Percentiles rank a stretch among this genome's conserved stretches.
phyloP scores from a whole-genome alignment of 2,113 vertebrate species.

The Alectura lathami region DNA sequence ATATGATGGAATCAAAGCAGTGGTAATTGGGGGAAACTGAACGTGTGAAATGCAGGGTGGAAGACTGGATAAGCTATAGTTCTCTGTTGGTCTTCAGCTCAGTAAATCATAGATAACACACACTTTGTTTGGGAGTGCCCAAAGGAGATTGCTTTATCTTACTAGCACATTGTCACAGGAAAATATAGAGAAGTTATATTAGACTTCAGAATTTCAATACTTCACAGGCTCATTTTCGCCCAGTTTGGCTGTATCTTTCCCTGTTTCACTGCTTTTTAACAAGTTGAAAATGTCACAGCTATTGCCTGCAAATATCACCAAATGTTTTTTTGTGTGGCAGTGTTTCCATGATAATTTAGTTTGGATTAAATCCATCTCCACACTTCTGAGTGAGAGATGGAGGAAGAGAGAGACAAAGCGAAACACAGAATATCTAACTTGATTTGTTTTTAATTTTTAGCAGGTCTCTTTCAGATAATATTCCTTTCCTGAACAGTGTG shows the following conservation, averaged over 20 bases:
- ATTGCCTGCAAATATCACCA: slow-evolving; percentile 58
- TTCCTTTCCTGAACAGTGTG: not conserved
- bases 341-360: slow-evolving; percentile 30
- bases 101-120: not conserved
- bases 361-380: not conserved
- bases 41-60: not conserved
- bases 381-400: not conserved
- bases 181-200: not conserved
- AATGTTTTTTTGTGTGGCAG: not conserved
- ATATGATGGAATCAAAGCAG: not conserved
- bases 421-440: not conserved
- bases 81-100: not conserved
- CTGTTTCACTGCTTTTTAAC: slow-evolving; percentile 55
- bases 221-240: slow-evolving; percentile 25
- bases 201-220: slow-evolving; percentile 1
- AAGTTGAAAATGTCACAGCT: slow-evolving; percentile 59
- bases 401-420: not conserved
- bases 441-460: not conserved
- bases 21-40: not conserved
- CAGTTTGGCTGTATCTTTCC: slow-evolving; percentile 2
- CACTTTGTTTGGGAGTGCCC: not conserved
- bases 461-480: not conserved
- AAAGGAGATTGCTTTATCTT: not conserved
- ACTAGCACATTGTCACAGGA: slow-evolving; percentile 5
- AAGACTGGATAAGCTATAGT: not conserved